Conservation (phyloP, 2,113 vertebrate genomes). For the Xiphophorus couchianus region DNA sequence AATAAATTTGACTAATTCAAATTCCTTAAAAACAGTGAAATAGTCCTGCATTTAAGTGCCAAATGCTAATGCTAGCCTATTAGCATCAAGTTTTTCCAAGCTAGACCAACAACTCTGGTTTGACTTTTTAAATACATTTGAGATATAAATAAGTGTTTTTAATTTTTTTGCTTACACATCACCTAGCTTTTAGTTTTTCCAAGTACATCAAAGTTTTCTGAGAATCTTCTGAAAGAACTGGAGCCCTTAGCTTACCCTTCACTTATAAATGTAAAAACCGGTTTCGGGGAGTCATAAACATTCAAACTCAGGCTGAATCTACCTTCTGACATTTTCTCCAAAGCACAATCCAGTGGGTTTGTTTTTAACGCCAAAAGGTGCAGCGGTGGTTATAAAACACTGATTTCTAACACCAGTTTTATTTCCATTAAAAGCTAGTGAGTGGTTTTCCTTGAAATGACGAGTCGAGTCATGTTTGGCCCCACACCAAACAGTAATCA, state of each 20-base stretch:
- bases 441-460: not conserved
- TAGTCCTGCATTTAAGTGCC: not conserved
- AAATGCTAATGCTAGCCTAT: not conserved
- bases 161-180: too few species aligned
- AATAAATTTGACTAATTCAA: not conserved
- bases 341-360: not conserved
- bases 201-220: not conserved
- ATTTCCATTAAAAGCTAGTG: constrained; percentile 7
- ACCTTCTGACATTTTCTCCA: not conserved
- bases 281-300: not conserved
- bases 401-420: constrained; percentile 16
- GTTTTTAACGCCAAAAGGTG: constrained; percentile 11
- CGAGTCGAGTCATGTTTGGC: not conserved
- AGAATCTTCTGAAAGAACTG: not conserved
- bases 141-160: not conserved
- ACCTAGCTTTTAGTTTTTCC: not conserved
- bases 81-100: too few species aligned
- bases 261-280: not conserved
- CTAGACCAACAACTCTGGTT: not conserved
- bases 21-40: not conserved
- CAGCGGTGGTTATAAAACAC: not conserved
- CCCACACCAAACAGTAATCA: constrained; percentile 10
- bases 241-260: constrained; percentile 3
- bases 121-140: too few species aligned
- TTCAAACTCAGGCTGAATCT: not conserved